phyloP scores from a whole-genome alignment of 92 coral and sea anemone genomes.

The Paramuricea clavata region DNA sequence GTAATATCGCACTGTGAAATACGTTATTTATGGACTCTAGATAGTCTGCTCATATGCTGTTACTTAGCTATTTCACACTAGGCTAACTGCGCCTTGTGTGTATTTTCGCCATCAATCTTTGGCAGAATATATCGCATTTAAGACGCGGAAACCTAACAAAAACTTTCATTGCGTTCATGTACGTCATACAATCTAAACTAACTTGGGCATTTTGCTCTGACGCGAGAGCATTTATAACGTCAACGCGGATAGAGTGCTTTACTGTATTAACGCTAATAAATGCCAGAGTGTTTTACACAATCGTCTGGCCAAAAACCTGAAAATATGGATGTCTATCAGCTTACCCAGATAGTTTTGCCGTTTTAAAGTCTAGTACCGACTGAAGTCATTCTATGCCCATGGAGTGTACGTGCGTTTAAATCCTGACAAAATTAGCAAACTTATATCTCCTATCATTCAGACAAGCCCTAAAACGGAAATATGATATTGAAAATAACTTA shows the following conservation, averaged over 20 bases:
- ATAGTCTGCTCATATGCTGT: conserved; percentile 7
- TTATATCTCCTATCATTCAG: neutral
- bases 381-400: neutral
- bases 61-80: neutral
- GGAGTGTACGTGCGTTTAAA: neutral
- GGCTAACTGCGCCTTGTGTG: conserved; percentile 5
- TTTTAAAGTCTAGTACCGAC: neutral
- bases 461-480: neutral
- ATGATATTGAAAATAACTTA: neutral
- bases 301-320: neutral
- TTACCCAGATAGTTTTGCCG: neutral
- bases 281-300: neutral
- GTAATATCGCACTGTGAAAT: neutral
- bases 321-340: neutral
- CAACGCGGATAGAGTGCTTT: too few relatives aligned
- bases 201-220: neutral
- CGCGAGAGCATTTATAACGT: neutral
- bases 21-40: neutral
- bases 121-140: neutral
- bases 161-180: neutral
- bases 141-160: neutral
- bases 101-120: neutral
- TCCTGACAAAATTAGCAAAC: neutral
- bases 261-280: too few relatives aligned
- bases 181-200: neutral